Percentiles rank a stretch among this genome's conserved stretches.
phyloP scores from a whole-genome alignment of 2,888 invertebrate species.

The Sylvicola cinctus region DNA sequence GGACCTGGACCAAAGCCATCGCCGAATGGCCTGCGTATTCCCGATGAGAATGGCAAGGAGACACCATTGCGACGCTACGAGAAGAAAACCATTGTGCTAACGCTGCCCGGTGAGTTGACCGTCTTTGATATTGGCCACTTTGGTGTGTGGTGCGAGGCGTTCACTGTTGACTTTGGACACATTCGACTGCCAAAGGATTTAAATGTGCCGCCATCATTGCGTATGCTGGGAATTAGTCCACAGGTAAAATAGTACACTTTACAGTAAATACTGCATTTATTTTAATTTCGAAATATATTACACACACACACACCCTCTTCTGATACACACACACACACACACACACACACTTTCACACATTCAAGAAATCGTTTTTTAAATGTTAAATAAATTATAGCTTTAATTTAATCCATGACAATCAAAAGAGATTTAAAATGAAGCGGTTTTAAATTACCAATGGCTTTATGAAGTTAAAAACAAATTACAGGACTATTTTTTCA shows the following conservation, averaged over 20 bases:
- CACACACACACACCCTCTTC: too few species aligned
- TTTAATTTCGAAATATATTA: too few species aligned
- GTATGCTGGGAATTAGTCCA: conserved; percentile 83
- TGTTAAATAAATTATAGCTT: too few species aligned
- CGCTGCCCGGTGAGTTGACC: conserved; percentile 72
- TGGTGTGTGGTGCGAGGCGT: conserved; percentile 84
- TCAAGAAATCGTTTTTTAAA: too few species aligned
- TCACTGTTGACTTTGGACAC: conserved; percentile 84
- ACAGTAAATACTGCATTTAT: too few species aligned
- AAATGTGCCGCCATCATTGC: conserved; percentile 76
- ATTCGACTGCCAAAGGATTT: conserved; percentile 49
- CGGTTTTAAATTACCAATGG: too few species aligned
- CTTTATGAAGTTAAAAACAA: too few species aligned
- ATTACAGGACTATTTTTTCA: too few species aligned
- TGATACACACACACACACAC: too few species aligned
- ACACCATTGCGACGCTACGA: conserved; percentile 59
- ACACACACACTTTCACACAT: too few species aligned
- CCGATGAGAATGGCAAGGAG: conserved; percentile 81
- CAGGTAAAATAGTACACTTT: conserved; percentile 47
- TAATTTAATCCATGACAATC: too few species aligned
- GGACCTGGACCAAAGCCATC: conserved; percentile 64
- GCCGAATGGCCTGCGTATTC: conserved; percentile 63
- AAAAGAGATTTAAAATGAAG: too few species aligned
- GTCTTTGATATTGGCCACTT: conserved; percentile 86
- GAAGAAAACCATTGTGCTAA: conserved; percentile 72